These are phyloP conservation scores for Ditula angustiorana DNA, from an alignment of 2,888 invertebrate species.

Conservation along the genomic window DNA sequence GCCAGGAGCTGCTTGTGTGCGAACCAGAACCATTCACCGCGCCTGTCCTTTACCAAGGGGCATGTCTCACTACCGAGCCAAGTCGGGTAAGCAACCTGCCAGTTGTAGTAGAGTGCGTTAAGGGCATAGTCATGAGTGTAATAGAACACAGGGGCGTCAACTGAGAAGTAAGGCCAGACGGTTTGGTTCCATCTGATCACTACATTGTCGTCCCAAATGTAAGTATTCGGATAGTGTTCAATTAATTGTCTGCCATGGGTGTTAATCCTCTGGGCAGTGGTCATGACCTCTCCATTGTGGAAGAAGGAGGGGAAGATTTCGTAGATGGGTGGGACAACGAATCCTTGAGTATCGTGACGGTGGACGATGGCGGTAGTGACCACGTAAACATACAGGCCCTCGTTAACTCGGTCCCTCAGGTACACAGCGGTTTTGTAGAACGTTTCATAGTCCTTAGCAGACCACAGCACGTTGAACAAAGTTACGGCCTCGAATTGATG, in stretches of 20 bases:
- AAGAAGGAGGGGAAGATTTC: constrained; percentile 91
- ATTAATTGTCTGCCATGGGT: constrained; percentile 65
- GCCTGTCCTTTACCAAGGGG: constrained; percentile 82
- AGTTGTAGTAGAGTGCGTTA: constrained; percentile 88
- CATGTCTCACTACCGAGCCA: constrained; percentile 86
- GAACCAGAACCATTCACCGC: constrained; percentile 88
- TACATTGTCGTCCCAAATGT: constrained; percentile 75
- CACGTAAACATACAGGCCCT: constrained; percentile 88
- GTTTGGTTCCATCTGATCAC: constrained; percentile 88
- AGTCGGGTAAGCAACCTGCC: constrained; percentile 86
- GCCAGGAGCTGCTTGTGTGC: constrained; percentile 88
- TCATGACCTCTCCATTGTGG: constrained; percentile 88
- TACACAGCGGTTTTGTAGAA: constrained; percentile 89
- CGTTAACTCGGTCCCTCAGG: constrained; percentile 88
- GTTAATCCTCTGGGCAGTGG: constrained; percentile 87
- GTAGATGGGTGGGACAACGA: constrained; percentile 89
- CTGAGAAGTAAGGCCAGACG: constrained; percentile 81
- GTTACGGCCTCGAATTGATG: constrained; percentile 87
- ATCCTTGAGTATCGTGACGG: constrained; percentile 86
- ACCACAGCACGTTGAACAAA: constrained; percentile 88
- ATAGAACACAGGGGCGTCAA: constrained; percentile 87
- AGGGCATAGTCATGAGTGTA: constrained; percentile 90
- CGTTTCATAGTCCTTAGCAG: constrained; percentile 89
- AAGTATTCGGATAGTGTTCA: constrained; percentile 64
- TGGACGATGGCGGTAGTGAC: constrained; percentile 87